Conservation (phyloP, 2,888 invertebrate species). For the Parnassius glacialis region DNA sequence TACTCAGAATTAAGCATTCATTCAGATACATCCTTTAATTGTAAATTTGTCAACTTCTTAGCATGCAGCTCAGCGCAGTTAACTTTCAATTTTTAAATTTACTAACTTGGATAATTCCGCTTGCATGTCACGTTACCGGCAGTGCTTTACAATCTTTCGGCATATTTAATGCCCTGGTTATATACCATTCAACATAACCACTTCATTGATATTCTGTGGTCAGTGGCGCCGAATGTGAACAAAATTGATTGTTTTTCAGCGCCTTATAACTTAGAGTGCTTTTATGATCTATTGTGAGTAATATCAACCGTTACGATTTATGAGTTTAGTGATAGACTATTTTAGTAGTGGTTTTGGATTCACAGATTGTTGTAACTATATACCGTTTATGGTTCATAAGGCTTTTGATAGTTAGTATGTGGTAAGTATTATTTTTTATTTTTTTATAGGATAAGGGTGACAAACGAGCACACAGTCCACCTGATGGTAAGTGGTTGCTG, state of each 20-base stretch:
- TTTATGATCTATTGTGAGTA: background rate
- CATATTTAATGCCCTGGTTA: background rate
- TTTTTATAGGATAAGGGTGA: no score
- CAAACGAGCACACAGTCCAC: no score
- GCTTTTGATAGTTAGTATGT: no score
- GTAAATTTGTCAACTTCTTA: background rate
- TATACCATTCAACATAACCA: background rate
- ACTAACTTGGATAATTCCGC: background rate
- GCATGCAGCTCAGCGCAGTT: background rate
- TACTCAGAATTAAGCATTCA: no score
- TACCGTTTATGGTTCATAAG: no score
- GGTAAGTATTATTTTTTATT: no score
- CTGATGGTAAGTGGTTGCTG: no score
- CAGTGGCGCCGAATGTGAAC: background rate
- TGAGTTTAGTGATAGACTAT: background rate
- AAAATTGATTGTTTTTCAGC: constrained; percentile 1
- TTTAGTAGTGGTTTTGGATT: no score
- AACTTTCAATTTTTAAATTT: constrained; percentile 7
- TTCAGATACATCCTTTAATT: background rate
- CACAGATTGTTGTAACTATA: no score
- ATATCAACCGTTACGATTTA: background rate
- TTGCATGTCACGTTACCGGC: background rate
- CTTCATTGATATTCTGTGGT: background rate
- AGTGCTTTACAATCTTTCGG: background rate
- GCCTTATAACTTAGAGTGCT: background rate